These are phyloP conservation scores for Drosophila erecta DNA, from an alignment of 1,140 invertebrate species.

Conservation along the genomic window DNA sequence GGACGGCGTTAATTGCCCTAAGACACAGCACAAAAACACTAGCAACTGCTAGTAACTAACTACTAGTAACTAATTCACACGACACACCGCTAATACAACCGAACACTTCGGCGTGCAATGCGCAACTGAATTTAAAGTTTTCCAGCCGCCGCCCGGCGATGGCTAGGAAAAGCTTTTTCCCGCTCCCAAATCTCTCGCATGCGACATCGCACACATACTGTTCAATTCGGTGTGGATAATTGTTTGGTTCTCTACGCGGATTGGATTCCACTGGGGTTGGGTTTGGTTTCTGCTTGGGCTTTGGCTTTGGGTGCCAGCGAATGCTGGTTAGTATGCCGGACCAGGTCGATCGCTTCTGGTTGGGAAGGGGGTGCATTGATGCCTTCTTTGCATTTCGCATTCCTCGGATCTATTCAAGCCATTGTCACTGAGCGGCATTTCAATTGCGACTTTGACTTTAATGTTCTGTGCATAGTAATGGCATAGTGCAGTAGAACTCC, in stretches of 20 bases:
- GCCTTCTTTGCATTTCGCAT: slow-evolving; percentile 38
- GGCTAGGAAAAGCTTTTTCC: slow-evolving; percentile 45
- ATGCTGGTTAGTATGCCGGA: slow-evolving; percentile 60
- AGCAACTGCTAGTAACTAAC: slow-evolving; percentile 1
- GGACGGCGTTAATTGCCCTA: slow-evolving; percentile 31
- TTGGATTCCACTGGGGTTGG: slow-evolving; percentile 11
- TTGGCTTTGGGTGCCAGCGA: slow-evolving; percentile 23
- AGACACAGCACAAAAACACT: slow-evolving; percentile 22
- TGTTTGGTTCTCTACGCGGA: slow-evolving; percentile 16
- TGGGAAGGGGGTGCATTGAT: slow-evolving; percentile 9
- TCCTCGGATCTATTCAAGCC: slow-evolving; percentile 50
- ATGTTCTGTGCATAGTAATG: slow-evolving; percentile 67
- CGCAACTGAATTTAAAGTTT: slow-evolving; percentile 73
- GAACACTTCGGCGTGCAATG: slow-evolving; percentile 63
- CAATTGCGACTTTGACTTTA: slow-evolving; percentile 48
- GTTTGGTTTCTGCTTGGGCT: not conserved
- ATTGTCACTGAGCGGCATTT: slow-evolving; percentile 57
- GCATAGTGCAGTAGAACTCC: slow-evolving; percentile 5
- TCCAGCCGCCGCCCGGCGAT: slow-evolving; percentile 30
- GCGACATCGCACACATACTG: slow-evolving; percentile 6
- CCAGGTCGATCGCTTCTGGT: slow-evolving; percentile 18
- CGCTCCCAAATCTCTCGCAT: slow-evolving; percentile 30
- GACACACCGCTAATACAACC: slow-evolving; percentile 39
- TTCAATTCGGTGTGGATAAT: slow-evolving; percentile 11
- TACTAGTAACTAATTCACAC: slow-evolving; percentile 10